Evolutionary conservation across 2,113 vertebrate species (phyloP).

Genomic region (Ciconia maguari): DNA sequence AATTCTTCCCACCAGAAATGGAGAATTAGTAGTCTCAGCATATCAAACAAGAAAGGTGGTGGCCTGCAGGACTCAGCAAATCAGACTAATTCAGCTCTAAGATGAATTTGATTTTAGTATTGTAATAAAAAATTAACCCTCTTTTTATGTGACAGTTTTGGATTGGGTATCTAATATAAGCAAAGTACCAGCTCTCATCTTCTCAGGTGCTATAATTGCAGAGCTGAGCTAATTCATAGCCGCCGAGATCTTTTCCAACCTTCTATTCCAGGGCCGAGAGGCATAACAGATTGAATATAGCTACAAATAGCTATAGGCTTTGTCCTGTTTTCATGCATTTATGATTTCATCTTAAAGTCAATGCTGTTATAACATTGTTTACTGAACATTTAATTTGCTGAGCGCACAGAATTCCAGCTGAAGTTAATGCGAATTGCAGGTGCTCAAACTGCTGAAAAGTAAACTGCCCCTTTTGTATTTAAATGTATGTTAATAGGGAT

Average conservation of each 20-base stretch:
- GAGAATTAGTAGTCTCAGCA: not conserved
- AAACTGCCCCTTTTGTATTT: slow-evolving; percentile 35
- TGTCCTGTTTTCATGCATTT: slow-evolving; percentile 31
- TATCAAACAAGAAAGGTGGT: not conserved
- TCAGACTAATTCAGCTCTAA: not conserved
- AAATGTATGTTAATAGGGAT: slow-evolving; percentile 18
- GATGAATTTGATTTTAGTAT: not conserved
- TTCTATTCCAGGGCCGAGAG: slow-evolving; percentile 1
- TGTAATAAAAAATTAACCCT: not conserved
- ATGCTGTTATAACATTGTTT: slow-evolving; percentile 25
- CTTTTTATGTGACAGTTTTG: not conserved
- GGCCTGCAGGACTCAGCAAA: not conserved
- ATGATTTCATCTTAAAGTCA: slow-evolving; percentile 44
- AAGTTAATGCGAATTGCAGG: slow-evolving; percentile 32
- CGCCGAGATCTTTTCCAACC: not conserved
- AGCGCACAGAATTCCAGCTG: slow-evolving; percentile 24
- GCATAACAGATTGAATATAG: slow-evolving; percentile 12
- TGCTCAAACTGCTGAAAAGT: slow-evolving; percentile 19
- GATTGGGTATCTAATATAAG: not conserved
- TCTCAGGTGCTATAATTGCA: not conserved
- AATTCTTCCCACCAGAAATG: not conserved
- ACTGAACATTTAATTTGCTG: slow-evolving; percentile 29
- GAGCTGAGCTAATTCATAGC: slow-evolving; percentile 4
- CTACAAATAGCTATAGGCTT: slow-evolving; percentile 32
- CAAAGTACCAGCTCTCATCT: not conserved